Evolutionary conservation across 2,888 invertebrate species (phyloP), one percentile per base, ranked within the genome.

Genomic region (Rhingia campestris): DNA sequence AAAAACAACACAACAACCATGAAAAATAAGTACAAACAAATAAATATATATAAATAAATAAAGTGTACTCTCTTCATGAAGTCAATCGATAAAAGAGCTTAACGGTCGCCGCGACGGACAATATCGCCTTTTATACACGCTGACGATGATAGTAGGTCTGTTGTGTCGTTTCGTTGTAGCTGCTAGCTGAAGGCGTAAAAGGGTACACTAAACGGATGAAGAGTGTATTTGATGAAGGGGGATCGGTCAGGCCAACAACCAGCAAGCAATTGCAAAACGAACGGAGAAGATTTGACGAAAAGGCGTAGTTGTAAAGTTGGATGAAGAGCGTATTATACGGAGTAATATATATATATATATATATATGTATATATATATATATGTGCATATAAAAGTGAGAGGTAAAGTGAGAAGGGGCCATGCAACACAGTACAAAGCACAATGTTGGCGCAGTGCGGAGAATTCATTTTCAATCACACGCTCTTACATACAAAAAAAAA

Each of bases 61-160:
- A 69, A 70, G 63, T 70, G 76, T 69, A 77, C 69, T 77, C 69
- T 74, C 58, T 74, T 79, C 53, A 59, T 73, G 79, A 73, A 79
- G 76, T 79, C 69, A 82, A 79, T 82, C 82, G 82, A 82, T 82
- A 79, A 74, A 77, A 61, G 73, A 82, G 79, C 82, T 82, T 82
- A 82, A 82, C 82, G 73, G 82, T 82, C 69, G 79, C 82, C 67
- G 69, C 79, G 79, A 82, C 82, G 82, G 79, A 69, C 82, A 73
- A 79, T 69, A 67, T 82, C 79, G 82, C 69, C 63, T 82, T 79
- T 82, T 79, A 72, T 74, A 74, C 64, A 32, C 72, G 49, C 73
- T 79, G 73, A 49, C 63, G 82, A 82, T 79, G 58, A 79, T 82
- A 82, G 67, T 79, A 49, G 77, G 61, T 69, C 43, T 76, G 53